Conservation (phyloP, 1,140 invertebrate genomes). For the Chlorops oryzae region DNA sequence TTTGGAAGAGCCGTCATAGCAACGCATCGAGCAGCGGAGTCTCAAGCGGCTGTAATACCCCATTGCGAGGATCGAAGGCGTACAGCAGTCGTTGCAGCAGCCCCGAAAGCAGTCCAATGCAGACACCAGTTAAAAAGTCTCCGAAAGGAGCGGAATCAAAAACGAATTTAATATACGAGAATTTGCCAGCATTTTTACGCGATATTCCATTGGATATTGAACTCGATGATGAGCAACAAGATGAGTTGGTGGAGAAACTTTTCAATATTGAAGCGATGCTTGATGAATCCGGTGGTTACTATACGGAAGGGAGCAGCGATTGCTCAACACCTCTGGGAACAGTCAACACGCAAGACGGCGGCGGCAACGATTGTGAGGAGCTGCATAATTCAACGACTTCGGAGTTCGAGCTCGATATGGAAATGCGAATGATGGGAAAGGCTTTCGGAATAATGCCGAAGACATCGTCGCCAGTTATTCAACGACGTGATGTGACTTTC, state of each 20-base stretch:
- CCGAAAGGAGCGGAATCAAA: too few species aligned
- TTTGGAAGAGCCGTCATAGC: conserved; percentile 5
- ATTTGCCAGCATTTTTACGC: too few species aligned
- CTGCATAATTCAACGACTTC: too few species aligned
- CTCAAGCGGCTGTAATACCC: conserved; percentile 8
- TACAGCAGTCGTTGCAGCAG: conserved; percentile 1
- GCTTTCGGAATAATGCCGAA: conserved; percentile 36
- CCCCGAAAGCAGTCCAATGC: not conserved
- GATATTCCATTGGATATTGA: too few species aligned
- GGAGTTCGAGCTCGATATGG: conserved; percentile 43
- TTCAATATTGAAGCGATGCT: not conserved
- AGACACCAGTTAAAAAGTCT: too few species aligned
- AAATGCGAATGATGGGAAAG: conserved; percentile 42
- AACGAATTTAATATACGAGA: too few species aligned
- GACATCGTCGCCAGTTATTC: conserved; percentile 34
- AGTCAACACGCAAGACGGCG: not conserved
- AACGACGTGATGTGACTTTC: conserved; percentile 11
- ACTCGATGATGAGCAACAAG: too few species aligned
- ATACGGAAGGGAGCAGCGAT: conserved; percentile 1
- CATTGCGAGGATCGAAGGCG: too few species aligned
- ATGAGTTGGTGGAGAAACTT: too few species aligned
- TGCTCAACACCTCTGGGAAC: not conserved
- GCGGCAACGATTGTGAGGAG: not conserved
- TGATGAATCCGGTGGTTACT: conserved; percentile 14
- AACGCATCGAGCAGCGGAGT: not conserved